A percentile compares a stretch with the other conserved stretches of the same genome.
phyloP scores from a whole-genome alignment of 2,797 vertebrate genomes.

The Enteromius radiatus region DNA sequence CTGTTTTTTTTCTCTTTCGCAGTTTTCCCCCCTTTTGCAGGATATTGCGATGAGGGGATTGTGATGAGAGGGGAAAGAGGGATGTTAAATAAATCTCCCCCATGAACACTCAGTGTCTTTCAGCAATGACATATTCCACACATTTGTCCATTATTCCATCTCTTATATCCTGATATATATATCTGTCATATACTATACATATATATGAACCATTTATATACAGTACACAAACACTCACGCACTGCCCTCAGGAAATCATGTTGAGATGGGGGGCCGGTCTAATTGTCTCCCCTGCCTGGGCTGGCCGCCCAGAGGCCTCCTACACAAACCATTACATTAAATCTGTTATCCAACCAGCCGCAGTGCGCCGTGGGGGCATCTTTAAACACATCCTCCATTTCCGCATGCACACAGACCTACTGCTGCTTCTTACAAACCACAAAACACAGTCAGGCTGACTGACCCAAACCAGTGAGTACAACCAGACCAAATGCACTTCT shows the following conservation, averaged over 20 bases:
- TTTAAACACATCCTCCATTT: conserved; percentile 59
- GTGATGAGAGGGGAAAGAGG: conserved; percentile 52
- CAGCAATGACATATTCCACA: conserved; percentile 43
- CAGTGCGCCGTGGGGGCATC: conserved; percentile 51
- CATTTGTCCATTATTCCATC: conserved; percentile 4
- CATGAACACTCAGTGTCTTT: conserved; percentile 58
- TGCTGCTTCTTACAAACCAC: conserved; percentile 55
- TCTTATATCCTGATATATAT: conserved; percentile 8
- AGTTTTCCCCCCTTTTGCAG: conserved; percentile 29
- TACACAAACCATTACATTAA: conserved; percentile 61
- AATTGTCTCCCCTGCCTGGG: conserved; percentile 55
- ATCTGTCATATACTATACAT: not conserved
- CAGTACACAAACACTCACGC: conserved; percentile 31
- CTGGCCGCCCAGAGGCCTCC: conserved; percentile 46
- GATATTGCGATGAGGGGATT: conserved; percentile 67
- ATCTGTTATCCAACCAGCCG: conserved; percentile 48
- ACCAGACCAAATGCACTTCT: conserved; percentile 19
- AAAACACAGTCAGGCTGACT: conserved; percentile 52
- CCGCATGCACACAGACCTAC: conserved; percentile 39
- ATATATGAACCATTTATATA: not conserved
- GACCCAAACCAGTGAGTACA: conserved; percentile 41
- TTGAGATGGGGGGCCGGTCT: conserved; percentile 56
- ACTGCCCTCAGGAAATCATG: conserved; percentile 41
- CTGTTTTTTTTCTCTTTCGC: conserved; percentile 65
- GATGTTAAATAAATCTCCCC: conserved; percentile 59